Evolutionary conservation across 2,797 vertebrate genomes (phyloP), one percentile per base, ranked within the genome.

Genomic region (Sparidentex hasta): DNA sequence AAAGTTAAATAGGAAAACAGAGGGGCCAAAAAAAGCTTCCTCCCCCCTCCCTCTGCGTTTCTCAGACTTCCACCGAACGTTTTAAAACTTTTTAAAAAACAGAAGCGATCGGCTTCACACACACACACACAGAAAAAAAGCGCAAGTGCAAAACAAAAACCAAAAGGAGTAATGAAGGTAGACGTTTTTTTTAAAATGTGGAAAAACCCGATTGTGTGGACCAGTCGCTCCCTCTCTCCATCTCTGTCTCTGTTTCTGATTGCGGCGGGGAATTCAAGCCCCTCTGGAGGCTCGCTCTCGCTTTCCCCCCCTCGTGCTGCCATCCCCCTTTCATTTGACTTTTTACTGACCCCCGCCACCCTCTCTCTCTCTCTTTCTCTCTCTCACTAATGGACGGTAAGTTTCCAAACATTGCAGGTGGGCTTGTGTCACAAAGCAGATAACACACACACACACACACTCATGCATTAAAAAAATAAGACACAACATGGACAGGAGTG

Each of bases 1-100:
- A 80, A 87, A 83, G 61, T 80, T 76, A 87, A 88, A 89, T 67
- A 88, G 51, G 70, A 84, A 84, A 84, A 78, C 75, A 81, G 70
- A 80, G 58, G 33, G 47, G 2, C 41, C 12, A 51, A 65, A 33
- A 44, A 71, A 14, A 13, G n/a, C 43, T 4, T 16, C 43, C 6
- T 47, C 12, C 3, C 29, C 18, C 44, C n/a, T 52, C 44, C 14
- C 17, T 25, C 58, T 46, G 64, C 17, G 38, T 56, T 71, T 54
- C 68, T 65, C 50, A 18, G 27, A 56, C 57, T 50, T 57, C 46
- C 2, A 55, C 47, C 50, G 1, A 33, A 63, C 82, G 29, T 29
- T 41, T 44, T 58, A 59, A 51, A 78, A 61, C 23, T n/a, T 38
- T 38, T 27, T 27, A 27, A 27, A 7, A 51, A 67, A 69, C 41